These are phyloP conservation scores for Myopa tessellatipennis DNA, from an alignment of 2,888 invertebrate genomes.

Conservation along the genomic window DNA sequence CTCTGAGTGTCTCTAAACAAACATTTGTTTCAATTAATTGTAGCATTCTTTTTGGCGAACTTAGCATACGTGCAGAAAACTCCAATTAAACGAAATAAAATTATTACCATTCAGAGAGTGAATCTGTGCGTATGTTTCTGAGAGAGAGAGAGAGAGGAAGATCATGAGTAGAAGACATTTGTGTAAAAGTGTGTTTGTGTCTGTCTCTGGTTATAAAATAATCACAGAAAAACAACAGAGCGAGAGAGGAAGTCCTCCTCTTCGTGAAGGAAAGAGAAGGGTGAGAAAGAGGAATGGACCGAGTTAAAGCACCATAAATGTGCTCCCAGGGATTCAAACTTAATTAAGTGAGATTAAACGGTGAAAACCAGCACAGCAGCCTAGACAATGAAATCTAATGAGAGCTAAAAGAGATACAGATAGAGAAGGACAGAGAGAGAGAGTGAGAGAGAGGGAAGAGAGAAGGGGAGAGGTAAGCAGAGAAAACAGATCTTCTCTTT, in stretches of 20 bases:
- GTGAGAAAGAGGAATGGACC: not conserved
- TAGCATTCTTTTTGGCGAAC: constrained; percentile 22
- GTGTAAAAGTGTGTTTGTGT: not conserved
- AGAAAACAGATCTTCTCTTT: no score
- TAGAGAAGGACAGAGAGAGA: no score
- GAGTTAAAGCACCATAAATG: constrained; percentile 9
- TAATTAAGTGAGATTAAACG: constrained; percentile 20
- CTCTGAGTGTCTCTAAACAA: not conserved
- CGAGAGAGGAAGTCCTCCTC: no score
- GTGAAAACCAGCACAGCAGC: not conserved
- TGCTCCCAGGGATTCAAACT: constrained; percentile 11
- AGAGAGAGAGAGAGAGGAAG: no score
- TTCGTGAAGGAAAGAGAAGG: not conserved
- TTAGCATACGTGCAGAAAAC: not conserved
- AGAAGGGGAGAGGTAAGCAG: no score
- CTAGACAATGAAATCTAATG: not conserved
- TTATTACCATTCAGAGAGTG: not conserved
- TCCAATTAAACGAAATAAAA: not conserved
- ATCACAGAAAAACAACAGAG: no score
- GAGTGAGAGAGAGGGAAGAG: no score
- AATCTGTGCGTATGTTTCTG: constrained; percentile 6
- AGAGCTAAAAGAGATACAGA: no score
- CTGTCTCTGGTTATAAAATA: no score
- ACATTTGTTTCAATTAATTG: constrained; percentile 25
- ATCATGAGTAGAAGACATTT: no score